phyloP scores from a whole-genome alignment of 2,888 invertebrate species.

The Acronicta aceris region DNA sequence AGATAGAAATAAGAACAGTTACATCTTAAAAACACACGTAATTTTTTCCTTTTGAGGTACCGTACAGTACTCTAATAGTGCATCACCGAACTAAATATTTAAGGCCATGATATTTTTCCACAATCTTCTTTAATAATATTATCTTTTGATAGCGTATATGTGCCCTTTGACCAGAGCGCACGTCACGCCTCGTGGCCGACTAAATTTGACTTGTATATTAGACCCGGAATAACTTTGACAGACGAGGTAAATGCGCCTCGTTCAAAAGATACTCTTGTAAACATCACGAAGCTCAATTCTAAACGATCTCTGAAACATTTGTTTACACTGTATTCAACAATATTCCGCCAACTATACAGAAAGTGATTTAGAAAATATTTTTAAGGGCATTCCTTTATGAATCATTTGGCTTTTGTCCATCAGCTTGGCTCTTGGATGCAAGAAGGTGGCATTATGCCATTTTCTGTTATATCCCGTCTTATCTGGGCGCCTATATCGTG shows the following conservation, averaged over 20 bases:
- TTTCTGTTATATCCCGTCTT: constrained; percentile 29
- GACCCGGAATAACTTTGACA: not conserved
- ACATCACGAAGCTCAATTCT: constrained; percentile 10
- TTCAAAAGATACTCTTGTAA: constrained; percentile 12
- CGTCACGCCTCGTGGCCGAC: not conserved
- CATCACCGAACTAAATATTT: not conserved
- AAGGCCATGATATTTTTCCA: not conserved
- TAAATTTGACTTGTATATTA: not conserved
- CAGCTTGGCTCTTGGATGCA: constrained; percentile 53
- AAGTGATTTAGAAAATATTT: constrained; percentile 60
- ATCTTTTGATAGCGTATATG: not conserved
- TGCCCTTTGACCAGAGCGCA: not conserved
- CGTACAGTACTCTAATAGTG: not conserved
- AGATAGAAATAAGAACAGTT: too few relatives aligned
- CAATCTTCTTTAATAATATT: not conserved
- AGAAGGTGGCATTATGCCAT: constrained; percentile 62
- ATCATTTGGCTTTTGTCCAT: constrained; percentile 73
- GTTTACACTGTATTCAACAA: constrained; percentile 22
- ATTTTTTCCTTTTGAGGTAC: too few relatives aligned
- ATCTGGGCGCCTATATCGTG: constrained; percentile 25
- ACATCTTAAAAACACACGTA: too few relatives aligned
- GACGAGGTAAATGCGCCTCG: not conserved
- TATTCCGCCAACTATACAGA: constrained; percentile 51
- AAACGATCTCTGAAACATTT: constrained; percentile 12
- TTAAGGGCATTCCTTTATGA: constrained; percentile 72